A percentile compares a stretch with the other conserved stretches of the same genome.
Conservation (phyloP, 2,113 vertebrate genomes). For the Oncorhynchus masou region DNA sequence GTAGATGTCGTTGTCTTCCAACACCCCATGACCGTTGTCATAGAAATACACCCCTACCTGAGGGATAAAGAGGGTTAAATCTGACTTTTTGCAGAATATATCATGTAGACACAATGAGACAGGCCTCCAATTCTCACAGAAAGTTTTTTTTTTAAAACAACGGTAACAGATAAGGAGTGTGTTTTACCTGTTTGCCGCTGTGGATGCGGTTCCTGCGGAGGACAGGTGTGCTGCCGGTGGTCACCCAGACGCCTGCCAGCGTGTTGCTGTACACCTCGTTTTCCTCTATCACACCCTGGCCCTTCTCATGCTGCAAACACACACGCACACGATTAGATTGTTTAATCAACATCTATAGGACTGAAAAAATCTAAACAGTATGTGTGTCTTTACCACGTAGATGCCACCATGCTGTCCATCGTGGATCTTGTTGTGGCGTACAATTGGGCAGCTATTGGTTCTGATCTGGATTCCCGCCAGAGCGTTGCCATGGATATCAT, state of each 20-base stretch:
- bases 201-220: slow-evolving; percentile 97
- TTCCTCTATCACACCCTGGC: slow-evolving; percentile 98
- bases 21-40: slow-evolving; percentile 96
- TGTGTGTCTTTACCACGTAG: slow-evolving; percentile 83
- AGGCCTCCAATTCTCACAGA: no score
- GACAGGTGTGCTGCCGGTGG: slow-evolving; percentile 97
- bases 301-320: slow-evolving; percentile 91
- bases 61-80: not conserved
- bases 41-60: slow-evolving; percentile 99
- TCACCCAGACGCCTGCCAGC: slow-evolving; percentile 98
- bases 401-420: slow-evolving; percentile 98
- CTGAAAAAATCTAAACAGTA: not conserved
- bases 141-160: no score
- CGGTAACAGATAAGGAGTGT: not conserved
- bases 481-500: slow-evolving; percentile 98
- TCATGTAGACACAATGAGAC: no score
- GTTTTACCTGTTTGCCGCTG: slow-evolving; percentile 93
- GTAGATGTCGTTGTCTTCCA: slow-evolving; percentile 99
- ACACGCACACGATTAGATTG: not conserved
- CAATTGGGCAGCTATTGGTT: slow-evolving; percentile 99
- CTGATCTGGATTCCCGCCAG: slow-evolving; percentile 98
- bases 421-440: slow-evolving; percentile 99
- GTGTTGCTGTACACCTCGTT: slow-evolving; percentile 99
- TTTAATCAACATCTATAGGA: no score
- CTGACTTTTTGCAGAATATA: no score